phyloP scores from a whole-genome alignment of 2,113 vertebrate species.

The Heteronetta atricapilla region DNA sequence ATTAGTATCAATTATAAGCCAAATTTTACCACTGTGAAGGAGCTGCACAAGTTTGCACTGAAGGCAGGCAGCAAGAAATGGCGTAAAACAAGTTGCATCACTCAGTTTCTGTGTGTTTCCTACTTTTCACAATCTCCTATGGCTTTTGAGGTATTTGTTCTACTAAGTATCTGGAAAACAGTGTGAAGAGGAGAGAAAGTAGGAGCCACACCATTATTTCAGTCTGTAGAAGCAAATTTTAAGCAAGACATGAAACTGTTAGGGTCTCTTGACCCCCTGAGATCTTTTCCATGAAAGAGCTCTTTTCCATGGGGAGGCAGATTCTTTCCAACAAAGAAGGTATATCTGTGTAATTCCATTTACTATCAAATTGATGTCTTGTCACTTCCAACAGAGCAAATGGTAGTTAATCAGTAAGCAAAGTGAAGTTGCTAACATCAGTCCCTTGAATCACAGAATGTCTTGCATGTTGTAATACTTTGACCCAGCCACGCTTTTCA shows the following conservation, averaged over 20 bases:
- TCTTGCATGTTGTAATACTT: background rate
- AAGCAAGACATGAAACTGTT: background rate
- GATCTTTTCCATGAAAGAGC: background rate
- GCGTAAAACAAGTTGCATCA: background rate
- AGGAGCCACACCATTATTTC: background rate
- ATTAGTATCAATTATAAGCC: background rate
- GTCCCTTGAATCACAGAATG: background rate
- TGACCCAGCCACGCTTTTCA: background rate
- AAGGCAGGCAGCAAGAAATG: background rate
- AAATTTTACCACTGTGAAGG: background rate
- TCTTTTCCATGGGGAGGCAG: background rate
- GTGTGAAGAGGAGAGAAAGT: background rate
- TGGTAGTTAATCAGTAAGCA: background rate
- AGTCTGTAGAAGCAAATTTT: background rate
- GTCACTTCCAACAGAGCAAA: background rate
- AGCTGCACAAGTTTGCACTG: background rate
- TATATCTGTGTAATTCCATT: background rate
- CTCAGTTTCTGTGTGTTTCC: too few relatives aligned
- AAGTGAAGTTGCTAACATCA: background rate
- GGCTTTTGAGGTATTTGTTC: background rate
- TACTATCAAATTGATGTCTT: background rate
- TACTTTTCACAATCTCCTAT: background rate
- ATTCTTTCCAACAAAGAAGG: background rate
- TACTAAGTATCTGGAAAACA: background rate
- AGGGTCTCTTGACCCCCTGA: background rate